phyloP scores from a whole-genome alignment of 1,140 invertebrate genomes.

The Saccostrea glomerata region DNA sequence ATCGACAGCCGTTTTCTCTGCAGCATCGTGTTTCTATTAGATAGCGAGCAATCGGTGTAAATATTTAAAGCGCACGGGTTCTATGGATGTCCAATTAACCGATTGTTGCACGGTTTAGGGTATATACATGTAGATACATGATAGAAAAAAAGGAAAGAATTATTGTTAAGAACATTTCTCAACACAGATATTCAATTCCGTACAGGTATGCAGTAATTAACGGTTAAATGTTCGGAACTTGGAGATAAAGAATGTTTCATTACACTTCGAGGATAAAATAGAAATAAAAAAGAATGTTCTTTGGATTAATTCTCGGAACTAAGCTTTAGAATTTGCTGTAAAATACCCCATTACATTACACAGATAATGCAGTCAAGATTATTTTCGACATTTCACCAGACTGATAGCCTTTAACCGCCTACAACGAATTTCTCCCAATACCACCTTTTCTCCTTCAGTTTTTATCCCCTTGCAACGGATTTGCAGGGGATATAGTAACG shows the following conservation, averaged over 20 bases:
- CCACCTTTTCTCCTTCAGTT: too few species aligned
- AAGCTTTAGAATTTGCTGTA: neutral
- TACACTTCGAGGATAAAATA: neutral
- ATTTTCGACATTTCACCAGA: neutral
- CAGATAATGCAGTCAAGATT: neutral
- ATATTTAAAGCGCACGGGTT: neutral
- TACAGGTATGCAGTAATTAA: neutral
- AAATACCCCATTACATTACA: neutral
- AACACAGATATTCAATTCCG: neutral
- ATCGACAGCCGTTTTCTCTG: neutral
- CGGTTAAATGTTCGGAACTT: neutral
- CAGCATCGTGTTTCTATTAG: neutral
- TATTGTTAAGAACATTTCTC: neutral
- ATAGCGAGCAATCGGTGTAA: constrained; percentile 12
- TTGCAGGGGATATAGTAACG: too few species aligned
- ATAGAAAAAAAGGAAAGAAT: neutral
- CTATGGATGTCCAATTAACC: neutral
- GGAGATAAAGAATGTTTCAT: neutral
- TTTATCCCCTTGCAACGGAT: too few species aligned
- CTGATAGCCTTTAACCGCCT: neutral
- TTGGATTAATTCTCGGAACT: neutral
- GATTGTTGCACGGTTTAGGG: neutral
- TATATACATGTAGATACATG: neutral
- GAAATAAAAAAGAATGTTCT: neutral
- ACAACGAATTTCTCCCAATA: neutral